Percentiles rank a stretch among this genome's conserved stretches.
These are phyloP conservation scores for Cecropterus lyciades DNA, from an alignment of 1,140 invertebrate species.

Conservation along the genomic window DNA sequence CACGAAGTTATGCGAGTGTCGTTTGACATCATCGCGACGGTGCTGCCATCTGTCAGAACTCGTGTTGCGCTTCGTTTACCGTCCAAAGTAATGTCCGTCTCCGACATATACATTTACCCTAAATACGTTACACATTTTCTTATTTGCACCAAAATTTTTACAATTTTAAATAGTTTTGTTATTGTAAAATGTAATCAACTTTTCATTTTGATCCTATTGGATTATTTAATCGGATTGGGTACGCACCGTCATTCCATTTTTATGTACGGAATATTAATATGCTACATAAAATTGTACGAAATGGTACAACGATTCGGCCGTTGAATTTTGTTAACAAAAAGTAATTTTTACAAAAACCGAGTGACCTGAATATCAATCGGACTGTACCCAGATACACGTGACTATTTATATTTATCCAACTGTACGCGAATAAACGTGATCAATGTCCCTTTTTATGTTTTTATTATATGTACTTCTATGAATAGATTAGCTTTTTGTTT, in stretches of 20 bases:
- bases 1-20: too few species aligned
- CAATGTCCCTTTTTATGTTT: constrained; percentile 32
- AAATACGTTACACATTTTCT: too few species aligned
- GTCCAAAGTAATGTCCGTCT: too few species aligned
- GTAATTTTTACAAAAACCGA: constrained; percentile 21
- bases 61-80: too few species aligned
- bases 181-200: not conserved
- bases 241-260: constrained; percentile 2
- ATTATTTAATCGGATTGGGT: constrained; percentile 2
- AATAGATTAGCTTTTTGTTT: constrained; percentile 9
- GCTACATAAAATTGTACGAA: constrained; percentile 13
- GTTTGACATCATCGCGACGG: too few species aligned
- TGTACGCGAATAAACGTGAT: constrained; percentile 34
- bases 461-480: constrained; percentile 13
- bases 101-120: too few species aligned
- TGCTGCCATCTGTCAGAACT: too few species aligned
- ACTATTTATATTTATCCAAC: constrained; percentile 10
- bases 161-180: too few species aligned
- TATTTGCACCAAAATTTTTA: too few species aligned
- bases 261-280: constrained; percentile 12
- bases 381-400: constrained; percentile 9
- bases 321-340: constrained; percentile 24
- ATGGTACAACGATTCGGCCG: constrained; percentile 4
- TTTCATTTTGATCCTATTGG: not conserved
- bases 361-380: constrained; percentile 26